phyloP scores from a whole-genome alignment of 2,888 invertebrate genomes.

The Drosophila helvetica region DNA sequence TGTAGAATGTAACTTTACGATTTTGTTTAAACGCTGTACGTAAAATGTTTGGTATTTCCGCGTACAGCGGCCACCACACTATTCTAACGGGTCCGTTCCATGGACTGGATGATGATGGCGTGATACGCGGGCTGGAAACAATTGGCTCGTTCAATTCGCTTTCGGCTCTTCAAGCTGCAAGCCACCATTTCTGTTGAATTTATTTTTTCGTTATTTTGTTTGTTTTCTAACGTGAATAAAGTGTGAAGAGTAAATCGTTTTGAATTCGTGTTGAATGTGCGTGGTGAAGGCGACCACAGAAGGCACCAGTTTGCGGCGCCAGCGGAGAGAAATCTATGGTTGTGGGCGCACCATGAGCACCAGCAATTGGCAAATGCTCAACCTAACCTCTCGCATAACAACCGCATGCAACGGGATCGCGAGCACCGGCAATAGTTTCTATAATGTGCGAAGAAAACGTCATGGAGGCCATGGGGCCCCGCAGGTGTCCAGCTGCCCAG shows the following conservation, averaged over 20 bases:
- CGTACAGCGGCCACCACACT: neutral
- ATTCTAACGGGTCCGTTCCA: constrained; percentile 23
- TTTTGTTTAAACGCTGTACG: no score
- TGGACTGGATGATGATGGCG: neutral
- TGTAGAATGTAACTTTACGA: neutral
- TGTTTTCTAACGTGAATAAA: neutral
- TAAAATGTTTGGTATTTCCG: neutral
- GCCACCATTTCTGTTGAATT: constrained; percentile 1
- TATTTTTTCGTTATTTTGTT: neutral
- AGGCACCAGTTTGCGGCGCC: constrained; percentile 2
- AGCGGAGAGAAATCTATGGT: neutral
- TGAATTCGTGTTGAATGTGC: constrained; percentile 21
- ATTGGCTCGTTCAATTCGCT: constrained; percentile 57
- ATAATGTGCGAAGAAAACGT: neutral
- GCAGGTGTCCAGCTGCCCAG: neutral
- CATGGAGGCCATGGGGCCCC: neutral
- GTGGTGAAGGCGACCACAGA: no score
- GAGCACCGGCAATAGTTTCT: neutral
- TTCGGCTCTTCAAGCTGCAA: constrained; percentile 45
- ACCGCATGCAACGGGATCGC: neutral
- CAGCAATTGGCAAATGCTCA: constrained; percentile 11
- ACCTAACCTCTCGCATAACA: constrained; percentile 32
- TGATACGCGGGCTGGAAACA: neutral
- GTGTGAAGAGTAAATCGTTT: neutral
- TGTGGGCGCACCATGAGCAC: neutral